These are phyloP conservation scores for Acleris emargana DNA, from an alignment of 2,888 invertebrate genomes.

Conservation along the genomic window DNA sequence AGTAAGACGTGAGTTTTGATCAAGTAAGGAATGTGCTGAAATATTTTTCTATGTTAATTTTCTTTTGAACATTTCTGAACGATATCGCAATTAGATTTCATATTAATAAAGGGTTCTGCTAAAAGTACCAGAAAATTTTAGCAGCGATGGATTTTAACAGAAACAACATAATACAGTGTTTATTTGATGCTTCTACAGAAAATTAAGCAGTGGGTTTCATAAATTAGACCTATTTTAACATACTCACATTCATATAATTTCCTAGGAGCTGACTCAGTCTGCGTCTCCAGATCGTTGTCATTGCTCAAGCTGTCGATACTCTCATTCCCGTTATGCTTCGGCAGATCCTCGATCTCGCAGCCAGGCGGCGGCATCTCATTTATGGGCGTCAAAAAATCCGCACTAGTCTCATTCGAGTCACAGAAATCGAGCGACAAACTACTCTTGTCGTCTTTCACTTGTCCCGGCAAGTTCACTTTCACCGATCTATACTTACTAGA, in stretches of 20 bases:
- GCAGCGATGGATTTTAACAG: too few species aligned
- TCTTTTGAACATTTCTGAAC: too few species aligned
- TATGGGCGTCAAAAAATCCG: constrained; percentile 78
- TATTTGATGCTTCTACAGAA: too few species aligned
- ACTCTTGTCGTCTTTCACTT: constrained; percentile 68
- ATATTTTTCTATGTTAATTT: too few species aligned
- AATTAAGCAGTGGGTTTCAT: too few species aligned
- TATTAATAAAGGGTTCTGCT: too few species aligned
- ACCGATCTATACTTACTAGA: constrained; percentile 71
- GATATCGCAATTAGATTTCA: too few species aligned
- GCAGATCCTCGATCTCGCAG: constrained; percentile 77
- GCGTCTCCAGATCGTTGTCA: constrained; percentile 74
- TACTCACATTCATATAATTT: constrained; percentile 63
- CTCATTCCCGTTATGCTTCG: constrained; percentile 73
- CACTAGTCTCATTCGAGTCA: constrained; percentile 80
- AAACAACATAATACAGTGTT: too few species aligned
- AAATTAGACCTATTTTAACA: neutral
- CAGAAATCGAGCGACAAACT: constrained; percentile 77
- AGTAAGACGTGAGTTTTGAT: too few species aligned
- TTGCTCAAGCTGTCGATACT: constrained; percentile 75
- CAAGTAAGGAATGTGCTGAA: too few species aligned
- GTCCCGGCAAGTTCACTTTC: constrained; percentile 59
- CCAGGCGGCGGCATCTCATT: constrained; percentile 80
- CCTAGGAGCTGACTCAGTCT: constrained; percentile 75
- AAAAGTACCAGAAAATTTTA: too few species aligned